Evolutionary conservation across 2,113 vertebrate species (phyloP).

Genomic region (Oreotrochilus melanogaster): DNA sequence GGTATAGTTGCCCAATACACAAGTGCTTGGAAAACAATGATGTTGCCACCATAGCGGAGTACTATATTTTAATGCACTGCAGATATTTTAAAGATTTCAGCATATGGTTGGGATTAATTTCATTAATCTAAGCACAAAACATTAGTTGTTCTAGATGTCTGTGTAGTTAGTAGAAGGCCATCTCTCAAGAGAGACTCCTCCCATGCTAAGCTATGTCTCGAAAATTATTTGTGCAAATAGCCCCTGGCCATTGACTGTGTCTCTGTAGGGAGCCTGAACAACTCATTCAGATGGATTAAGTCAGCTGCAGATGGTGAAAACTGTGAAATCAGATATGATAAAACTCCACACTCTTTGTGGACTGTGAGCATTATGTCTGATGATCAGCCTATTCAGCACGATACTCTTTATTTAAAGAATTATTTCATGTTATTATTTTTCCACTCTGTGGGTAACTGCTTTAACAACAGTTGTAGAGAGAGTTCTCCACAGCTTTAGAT

Average conservation of each 20-base stretch:
- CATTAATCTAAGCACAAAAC: background rate
- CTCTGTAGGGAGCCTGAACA: background rate
- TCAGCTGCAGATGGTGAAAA: constrained; percentile 11
- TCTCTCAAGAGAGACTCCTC: background rate
- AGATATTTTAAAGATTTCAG: background rate
- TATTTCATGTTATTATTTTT: background rate
- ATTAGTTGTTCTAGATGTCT: background rate
- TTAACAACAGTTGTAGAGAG: background rate
- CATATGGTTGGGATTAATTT: background rate
- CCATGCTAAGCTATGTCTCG: background rate
- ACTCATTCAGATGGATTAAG: background rate
- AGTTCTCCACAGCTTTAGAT: background rate
- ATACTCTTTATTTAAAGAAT: background rate
- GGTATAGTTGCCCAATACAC: background rate
- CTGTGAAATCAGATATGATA: background rate
- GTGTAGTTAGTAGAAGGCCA: background rate
- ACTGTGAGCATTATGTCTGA: background rate
- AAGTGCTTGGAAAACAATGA: background rate
- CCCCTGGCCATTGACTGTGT: background rate
- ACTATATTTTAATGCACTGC: accelerated
- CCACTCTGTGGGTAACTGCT: background rate
- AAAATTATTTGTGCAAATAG: background rate
- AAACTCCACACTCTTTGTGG: background rate
- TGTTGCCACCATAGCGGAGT: background rate
- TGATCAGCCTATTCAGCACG: background rate